phyloP scores from a whole-genome alignment of 2,888 invertebrate species.

The Disparrhopalites patrizii region DNA sequence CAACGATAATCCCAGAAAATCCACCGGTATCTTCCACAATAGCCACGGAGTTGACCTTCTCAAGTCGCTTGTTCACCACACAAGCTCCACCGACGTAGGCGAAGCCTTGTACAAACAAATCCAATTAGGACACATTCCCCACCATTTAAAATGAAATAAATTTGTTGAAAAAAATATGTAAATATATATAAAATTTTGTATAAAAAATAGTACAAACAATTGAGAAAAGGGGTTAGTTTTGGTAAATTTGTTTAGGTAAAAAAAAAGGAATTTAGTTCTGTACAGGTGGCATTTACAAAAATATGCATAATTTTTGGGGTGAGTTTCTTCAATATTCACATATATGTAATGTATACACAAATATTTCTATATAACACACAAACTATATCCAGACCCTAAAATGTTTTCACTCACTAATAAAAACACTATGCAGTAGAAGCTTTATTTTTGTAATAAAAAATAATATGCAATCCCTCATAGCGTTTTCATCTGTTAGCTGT shows the following conservation, averaged over 20 bases:
- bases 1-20: slow-evolving; percentile 93
- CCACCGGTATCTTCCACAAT: slow-evolving; percentile 95
- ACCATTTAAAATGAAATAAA: not conserved
- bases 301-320: not conserved
- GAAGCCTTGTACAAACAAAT: slow-evolving; percentile 63
- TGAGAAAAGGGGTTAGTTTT: slow-evolving; percentile 17
- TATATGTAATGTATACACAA: no score
- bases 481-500: no score
- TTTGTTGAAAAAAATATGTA: not conserved
- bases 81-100: slow-evolving; percentile 95
- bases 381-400: no score
- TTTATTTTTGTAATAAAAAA: no score
- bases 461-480: no score
- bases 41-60: slow-evolving; percentile 93
- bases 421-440: no score
- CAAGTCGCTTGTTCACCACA: slow-evolving; percentile 88
- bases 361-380: no score
- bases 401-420: no score
- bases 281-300: slow-evolving; percentile 12
- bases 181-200: not conserved
- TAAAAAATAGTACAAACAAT: slow-evolving; percentile 1
- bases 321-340: slow-evolving; percentile 1
- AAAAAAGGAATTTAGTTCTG: slow-evolving; percentile 25
- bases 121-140: not conserved
- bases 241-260: no score